These are phyloP conservation scores for Arizona elegans DNA, from an alignment of 2,113 vertebrate species.

Conservation along the genomic window DNA sequence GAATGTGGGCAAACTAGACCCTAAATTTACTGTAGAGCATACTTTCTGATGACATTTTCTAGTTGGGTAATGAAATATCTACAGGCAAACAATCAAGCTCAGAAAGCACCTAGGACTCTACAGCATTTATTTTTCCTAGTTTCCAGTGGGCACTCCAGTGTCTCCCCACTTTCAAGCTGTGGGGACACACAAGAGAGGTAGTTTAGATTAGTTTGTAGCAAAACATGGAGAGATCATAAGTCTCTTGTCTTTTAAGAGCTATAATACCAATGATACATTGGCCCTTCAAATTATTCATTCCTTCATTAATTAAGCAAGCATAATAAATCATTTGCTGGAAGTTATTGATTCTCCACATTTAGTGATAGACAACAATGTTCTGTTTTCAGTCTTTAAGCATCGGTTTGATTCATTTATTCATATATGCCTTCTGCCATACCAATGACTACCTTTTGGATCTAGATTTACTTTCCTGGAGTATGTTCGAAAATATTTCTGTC, in stretches of 20 bases:
- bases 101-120: too few species aligned
- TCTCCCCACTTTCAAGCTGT: background rate
- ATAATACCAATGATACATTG: background rate
- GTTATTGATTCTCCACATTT: background rate
- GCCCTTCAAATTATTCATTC: background rate
- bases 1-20: background rate
- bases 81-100: too few species aligned
- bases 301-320: background rate
- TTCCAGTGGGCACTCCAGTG: background rate
- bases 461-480: background rate
- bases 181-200: background rate
- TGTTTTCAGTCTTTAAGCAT: background rate
- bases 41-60: too few species aligned
- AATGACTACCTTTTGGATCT: background rate
- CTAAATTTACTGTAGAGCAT: background rate
- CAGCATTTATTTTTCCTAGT: background rate
- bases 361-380: background rate
- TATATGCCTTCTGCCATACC: background rate
- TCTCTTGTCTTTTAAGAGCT: background rate
- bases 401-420: background rate
- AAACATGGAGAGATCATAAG: background rate
- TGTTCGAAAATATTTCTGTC: background rate
- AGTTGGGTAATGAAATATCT: too few species aligned
- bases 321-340: background rate
- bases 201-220: background rate